Base-by-base conservation (phyloP, 2,888 invertebrate species). In the Tillus elongatus region DNA sequence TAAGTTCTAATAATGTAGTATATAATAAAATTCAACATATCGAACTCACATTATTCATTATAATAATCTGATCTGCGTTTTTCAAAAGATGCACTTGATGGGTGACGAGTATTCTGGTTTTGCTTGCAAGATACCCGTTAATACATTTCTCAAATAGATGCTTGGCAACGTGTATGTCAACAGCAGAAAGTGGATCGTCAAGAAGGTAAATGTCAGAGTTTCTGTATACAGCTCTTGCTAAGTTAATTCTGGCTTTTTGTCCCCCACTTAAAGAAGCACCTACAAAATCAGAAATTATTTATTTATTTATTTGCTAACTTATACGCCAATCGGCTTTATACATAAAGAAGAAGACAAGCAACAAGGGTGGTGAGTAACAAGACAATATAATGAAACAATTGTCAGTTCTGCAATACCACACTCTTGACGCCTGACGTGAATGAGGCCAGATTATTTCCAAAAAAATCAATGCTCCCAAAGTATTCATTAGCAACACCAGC, bases 141-240 rank as follows among this genome's bases (percentile, higher is more conserved):
- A 88, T 81, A 54, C 86, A 89, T 55, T 82, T 74, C 37, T 86
- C 79, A 57, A 84, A 88, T 30, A 90, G 64, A 55, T 82, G 80
- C 37, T 80, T 74, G 0, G 84, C 82, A 1, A 89, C 88, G 44
- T 81, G 79, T 0, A 83, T 74, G 56, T 90, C 89, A 2, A 89
- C 88, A 2, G 89, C 88, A n/a, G 85, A 84, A 24, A 89, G 64
- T 1, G 89, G 88, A 62, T 90, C 89, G 52, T 90, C 89, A 42
- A 90, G 60, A 3, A 90, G 64, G 58, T 87, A 89, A 41, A 90
- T 77, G 56, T 87, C 85, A 0, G 83, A 77, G 57, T 84, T 68
- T 42, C 73, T 63, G 54, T 76, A 78, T 14, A 86, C 72, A 12
- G 83, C 81, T 57, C 85, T 67, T 1, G 78, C 71, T 48, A 80